A percentile compares a stretch with the other conserved stretches of the same genome.
These are phyloP conservation scores for Psilopogon haemacephalus DNA, from an alignment of 2,113 vertebrate genomes.

Conservation along the genomic window DNA sequence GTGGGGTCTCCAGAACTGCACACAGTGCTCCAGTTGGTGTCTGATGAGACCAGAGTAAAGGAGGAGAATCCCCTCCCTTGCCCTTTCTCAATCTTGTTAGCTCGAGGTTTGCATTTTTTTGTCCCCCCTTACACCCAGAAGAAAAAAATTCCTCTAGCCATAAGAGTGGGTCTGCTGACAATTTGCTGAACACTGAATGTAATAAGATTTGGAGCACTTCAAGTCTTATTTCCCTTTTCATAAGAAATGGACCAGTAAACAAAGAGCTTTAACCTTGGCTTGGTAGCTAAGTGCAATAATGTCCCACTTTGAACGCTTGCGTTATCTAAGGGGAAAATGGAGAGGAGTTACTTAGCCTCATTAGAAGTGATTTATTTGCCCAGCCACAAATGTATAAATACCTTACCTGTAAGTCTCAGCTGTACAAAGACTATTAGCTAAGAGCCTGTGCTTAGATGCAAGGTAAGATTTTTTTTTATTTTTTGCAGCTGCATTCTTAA, in stretches of 20 bases:
- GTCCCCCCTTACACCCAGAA: not conserved
- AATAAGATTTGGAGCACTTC: not conserved
- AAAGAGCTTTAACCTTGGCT: not conserved
- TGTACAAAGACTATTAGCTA: not conserved
- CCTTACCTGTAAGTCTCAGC: not conserved
- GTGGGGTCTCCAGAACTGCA: too few species aligned
- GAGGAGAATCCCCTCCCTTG: too few species aligned
- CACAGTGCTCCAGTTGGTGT: too few species aligned
- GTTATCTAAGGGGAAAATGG: conserved; percentile 13
- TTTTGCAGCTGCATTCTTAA: not conserved
- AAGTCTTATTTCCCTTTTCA: not conserved
- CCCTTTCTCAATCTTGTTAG: not conserved
- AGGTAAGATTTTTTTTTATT: not conserved
- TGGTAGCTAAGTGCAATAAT: conserved; percentile 17
- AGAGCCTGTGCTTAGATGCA: not conserved
- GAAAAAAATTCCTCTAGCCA: not conserved
- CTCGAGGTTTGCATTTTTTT: not conserved
- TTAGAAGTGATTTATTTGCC: conserved; percentile 55
- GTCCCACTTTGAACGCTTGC: conserved; percentile 1
- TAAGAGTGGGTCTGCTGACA: not conserved
- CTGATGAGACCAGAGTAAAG: too few species aligned
- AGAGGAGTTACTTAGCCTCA: conserved; percentile 28
- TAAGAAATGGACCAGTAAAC: not conserved
- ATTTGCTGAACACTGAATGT: not conserved
- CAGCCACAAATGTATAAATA: not conserved